A percentile compares a stretch with the other conserved stretches of the same genome.
Evolutionary conservation across 2,113 vertebrate species (phyloP).

Genomic region (Mustelus asterias): DNA sequence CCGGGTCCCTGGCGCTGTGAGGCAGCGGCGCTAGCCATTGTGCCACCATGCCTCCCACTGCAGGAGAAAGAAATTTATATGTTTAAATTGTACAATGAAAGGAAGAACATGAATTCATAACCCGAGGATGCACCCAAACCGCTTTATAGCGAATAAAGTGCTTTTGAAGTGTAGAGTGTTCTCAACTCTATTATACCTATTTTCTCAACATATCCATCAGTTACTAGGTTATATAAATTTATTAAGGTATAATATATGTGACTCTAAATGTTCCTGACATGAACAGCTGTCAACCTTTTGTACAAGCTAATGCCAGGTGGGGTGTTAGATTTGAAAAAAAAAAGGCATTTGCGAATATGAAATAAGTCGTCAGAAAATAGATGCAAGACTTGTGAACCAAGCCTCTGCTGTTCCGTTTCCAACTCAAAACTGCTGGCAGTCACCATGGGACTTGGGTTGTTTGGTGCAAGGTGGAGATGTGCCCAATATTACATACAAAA

Average conservation of each 20-base stretch:
- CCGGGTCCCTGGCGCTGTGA: too few relatives aligned
- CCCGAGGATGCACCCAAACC: background rate
- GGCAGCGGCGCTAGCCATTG: too few relatives aligned
- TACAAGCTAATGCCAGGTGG: background rate
- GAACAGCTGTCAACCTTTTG: slow-evolving; percentile 2
- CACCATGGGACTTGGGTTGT: background rate
- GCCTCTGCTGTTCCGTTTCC: background rate
- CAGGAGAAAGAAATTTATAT: background rate
- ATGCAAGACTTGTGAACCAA: background rate
- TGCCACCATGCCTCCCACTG: too few relatives aligned
- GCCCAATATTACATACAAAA: background rate
- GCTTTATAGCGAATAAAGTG: too few relatives aligned
- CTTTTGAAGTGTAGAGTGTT: background rate
- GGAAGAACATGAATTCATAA: background rate
- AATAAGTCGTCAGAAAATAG: background rate
- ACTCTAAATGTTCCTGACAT: background rate
- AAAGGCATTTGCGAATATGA: background rate
- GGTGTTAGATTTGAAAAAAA: background rate
- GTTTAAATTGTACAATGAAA: background rate
- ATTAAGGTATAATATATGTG: background rate
- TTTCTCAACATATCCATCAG: background rate
- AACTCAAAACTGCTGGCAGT: background rate
- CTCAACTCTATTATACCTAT: background rate
- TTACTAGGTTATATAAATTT: background rate
- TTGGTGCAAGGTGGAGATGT: background rate